Percentiles rank a stretch among this genome's conserved stretches.
These are phyloP conservation scores for Takifugu bimaculatus DNA, from an alignment of 2,113 vertebrate species.

Conservation along the genomic window DNA sequence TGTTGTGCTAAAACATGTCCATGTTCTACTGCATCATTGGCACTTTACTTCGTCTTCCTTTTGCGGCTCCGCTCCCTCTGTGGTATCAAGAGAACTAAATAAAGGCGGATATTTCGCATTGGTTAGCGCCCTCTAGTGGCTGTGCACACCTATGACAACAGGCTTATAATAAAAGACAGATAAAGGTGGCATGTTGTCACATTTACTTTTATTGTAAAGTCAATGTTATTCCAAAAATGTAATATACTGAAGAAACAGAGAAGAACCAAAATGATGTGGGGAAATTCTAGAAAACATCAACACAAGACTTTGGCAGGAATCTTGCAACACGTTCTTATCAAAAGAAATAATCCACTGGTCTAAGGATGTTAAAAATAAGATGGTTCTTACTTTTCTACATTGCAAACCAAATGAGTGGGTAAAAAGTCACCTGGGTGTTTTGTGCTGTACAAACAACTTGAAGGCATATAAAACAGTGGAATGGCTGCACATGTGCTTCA, in stretches of 20 bases:
- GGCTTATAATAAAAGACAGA: conserved; percentile 31
- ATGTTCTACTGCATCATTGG: neutral
- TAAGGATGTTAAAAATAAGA: conserved; percentile 41
- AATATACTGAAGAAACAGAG: conserved; percentile 70
- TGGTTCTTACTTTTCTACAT: conserved; percentile 64
- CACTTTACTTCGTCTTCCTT: neutral
- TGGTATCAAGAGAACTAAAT: conserved; percentile 1
- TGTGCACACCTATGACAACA: conserved; percentile 2
- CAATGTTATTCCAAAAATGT: conserved; percentile 90
- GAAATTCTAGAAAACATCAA: conserved; percentile 85
- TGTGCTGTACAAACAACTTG: conserved; percentile 64
- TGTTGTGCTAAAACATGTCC: conserved; percentile 1
- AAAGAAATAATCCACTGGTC: conserved; percentile 68
- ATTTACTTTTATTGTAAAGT: conserved; percentile 87
- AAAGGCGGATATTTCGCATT: neutral
- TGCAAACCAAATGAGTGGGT: conserved; percentile 62
- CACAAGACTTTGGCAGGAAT: conserved; percentile 91
- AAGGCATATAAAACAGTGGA: conserved; percentile 80
- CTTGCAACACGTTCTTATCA: conserved; percentile 76
- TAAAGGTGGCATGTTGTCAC: conserved; percentile 63
- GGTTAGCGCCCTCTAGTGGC: conserved; percentile 60
- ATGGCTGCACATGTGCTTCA: conserved; percentile 80
- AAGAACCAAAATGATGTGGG: conserved; percentile 56
- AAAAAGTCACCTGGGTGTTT: conserved; percentile 63
- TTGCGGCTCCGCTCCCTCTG: conserved; percentile 16